Conservation (phyloP, 2,113 vertebrate genomes). For the Syngnathus scovelli region DNA sequence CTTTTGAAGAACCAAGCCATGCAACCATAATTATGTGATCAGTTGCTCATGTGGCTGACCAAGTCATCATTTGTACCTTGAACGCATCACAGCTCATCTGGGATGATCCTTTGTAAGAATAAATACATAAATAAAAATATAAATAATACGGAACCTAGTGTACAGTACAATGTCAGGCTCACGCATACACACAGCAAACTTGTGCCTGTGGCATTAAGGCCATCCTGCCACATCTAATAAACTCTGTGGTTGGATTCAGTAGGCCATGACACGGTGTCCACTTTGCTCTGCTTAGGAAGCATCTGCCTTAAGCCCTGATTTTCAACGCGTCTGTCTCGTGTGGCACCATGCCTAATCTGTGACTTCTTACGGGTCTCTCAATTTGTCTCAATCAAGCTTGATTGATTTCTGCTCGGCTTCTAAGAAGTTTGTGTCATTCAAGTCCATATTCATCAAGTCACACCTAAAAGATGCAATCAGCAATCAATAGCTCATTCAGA, state of each 20-base stretch:
- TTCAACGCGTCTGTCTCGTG: constrained; percentile 36
- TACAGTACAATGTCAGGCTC: constrained; percentile 16
- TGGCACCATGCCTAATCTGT: constrained; percentile 41
- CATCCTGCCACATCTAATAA: constrained; percentile 69
- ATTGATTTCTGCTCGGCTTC: constrained; percentile 21
- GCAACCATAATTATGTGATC: constrained; percentile 18
- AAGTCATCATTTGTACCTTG: constrained; percentile 45
- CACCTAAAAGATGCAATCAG: background rate
- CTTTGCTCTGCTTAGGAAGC: constrained; percentile 49
- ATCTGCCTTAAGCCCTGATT: constrained; percentile 56
- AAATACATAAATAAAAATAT: background rate
- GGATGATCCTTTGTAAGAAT: constrained; percentile 8
- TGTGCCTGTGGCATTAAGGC: constrained; percentile 57
- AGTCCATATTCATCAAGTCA: constrained; percentile 16
- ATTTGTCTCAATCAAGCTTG: constrained; percentile 35
- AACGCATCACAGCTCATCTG: constrained; percentile 38
- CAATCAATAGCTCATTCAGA: background rate
- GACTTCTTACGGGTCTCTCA: constrained; percentile 36
- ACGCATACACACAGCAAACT: constrained; percentile 21
- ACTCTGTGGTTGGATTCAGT: constrained; percentile 51
- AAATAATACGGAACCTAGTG: constrained; percentile 8
- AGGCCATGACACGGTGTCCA: constrained; percentile 56
- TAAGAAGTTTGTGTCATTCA: background rate
- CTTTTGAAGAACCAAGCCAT: constrained; percentile 26
- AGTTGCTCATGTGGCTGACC: constrained; percentile 39